These are phyloP conservation scores for Cervus canadensis DNA, from an alignment of 2,113 vertebrate species.

Conservation along the genomic window DNA sequence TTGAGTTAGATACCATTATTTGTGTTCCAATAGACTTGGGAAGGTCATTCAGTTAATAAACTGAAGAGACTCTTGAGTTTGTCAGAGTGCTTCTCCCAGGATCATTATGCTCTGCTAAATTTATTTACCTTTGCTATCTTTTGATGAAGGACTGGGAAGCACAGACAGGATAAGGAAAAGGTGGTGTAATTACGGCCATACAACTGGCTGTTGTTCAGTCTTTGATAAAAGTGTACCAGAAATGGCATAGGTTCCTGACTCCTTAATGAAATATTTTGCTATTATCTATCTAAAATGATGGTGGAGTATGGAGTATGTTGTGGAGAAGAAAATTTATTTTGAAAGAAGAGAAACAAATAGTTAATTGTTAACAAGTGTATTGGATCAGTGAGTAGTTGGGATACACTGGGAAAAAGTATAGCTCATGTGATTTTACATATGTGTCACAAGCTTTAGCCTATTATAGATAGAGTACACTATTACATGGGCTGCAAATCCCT, in stretches of 20 bases:
- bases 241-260: neutral
- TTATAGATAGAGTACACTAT: rapidly evolving
- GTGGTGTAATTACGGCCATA: neutral
- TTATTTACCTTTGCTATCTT: neutral
- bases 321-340: neutral
- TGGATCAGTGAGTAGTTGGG: neutral
- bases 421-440: rapidly evolving
- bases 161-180: neutral
- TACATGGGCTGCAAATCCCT: neutral
- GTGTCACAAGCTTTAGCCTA: no score
- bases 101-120: neutral
- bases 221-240: neutral
- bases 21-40: neutral
- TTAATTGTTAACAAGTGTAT: neutral
- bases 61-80: neutral
- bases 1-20: neutral
- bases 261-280: neutral
- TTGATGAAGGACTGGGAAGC: neutral
- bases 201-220: neutral
- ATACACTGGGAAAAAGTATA: neutral
- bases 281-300: neutral
- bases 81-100: neutral
- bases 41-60: neutral
- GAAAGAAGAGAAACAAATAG: neutral
- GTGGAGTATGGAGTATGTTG: no score